Base-by-base conservation (phyloP, 2,797 vertebrate genomes). In the Hephaestus fuliginosus region DNA sequence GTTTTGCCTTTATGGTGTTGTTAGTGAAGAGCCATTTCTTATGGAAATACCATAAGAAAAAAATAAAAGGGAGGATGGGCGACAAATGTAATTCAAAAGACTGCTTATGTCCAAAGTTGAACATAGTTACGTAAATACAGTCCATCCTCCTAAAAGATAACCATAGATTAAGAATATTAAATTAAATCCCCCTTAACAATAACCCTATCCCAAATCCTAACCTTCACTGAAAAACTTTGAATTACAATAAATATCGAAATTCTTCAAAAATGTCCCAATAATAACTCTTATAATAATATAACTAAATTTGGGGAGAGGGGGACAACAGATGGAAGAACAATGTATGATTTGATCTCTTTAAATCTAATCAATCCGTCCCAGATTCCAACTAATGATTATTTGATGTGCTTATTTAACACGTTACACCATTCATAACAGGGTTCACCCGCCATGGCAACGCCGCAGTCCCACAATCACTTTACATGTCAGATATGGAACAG, bases 351-450 rank as follows among this genome's bases (percentile, higher is more conserved):
- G 18, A 28, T 52, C 53, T 57, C 7, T 20, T 30, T 61, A 13
- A 56, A 80, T 70, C 36, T 8, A 67, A 71, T 75, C 14, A 69
- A 62, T 49, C 22, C 3, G 4, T 61, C 18, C 3, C 51, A 53
- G 2, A 58, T 41, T 72, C 48, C 20, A 51, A 11, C 25, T 25
- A 33, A 33, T 33, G 30, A 3, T 33, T 33, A 72, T 46, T 8
- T 22, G 17, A 33, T 53, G 22, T 49, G 62, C 18, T 53, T 70
- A 9, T 58, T 36, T 41, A 70, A 65, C 11, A 52, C 17, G n/a
- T 63, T n/a, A 66, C 2, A 69, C 5, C n/a, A 22, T 49, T 48
- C 20, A 28, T 39, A 51, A 28, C 14, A 25, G 2, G 36, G 36
- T 39, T 39, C 36, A 39, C 36, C 36, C 6, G 7, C 36, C 36